Conservation (phyloP, 2,888 invertebrate species). For the Aspidiotus destructor region DNA sequence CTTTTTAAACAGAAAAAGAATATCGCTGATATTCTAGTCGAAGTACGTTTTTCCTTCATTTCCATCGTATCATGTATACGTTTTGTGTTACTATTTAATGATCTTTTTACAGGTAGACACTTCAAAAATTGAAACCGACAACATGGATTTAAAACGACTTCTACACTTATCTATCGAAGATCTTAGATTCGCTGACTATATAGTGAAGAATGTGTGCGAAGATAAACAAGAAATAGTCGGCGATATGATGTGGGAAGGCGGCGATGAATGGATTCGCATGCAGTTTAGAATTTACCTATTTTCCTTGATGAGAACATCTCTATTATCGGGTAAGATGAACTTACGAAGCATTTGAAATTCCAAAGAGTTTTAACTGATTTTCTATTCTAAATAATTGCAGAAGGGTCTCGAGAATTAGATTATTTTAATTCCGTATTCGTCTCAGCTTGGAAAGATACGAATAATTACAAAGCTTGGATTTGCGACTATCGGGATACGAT, state of each 20-base stretch:
- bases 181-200: slow-evolving; percentile 83
- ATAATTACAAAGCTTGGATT: slow-evolving; percentile 80
- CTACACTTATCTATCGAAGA: slow-evolving; percentile 90
- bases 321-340: slow-evolving; percentile 52
- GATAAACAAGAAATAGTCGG: slow-evolving; percentile 60
- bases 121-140: slow-evolving; percentile 72
- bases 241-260: slow-evolving; percentile 77
- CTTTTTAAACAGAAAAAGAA: slow-evolving; percentile 91
- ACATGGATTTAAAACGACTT: slow-evolving; percentile 63
- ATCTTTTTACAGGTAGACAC: slow-evolving; percentile 54
- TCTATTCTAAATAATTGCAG: slow-evolving; percentile 44
- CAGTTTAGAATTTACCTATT: slow-evolving; percentile 83
- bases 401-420: slow-evolving; percentile 69
- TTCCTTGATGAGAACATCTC: slow-evolving; percentile 68
- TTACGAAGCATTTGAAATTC: neutral
- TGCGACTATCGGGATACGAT: slow-evolving; percentile 57
- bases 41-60: slow-evolving; percentile 45
- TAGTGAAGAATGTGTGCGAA: slow-evolving; percentile 62
- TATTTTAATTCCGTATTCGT: slow-evolving; percentile 81
- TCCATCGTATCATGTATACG: too few relatives aligned
- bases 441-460: slow-evolving; percentile 72
- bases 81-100: neutral
- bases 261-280: slow-evolving; percentile 91
- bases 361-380: neutral
- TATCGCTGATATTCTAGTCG: slow-evolving; percentile 82